Base-by-base conservation (phyloP, 64 coral and sea anemone species). In the Orbicella faveolata region DNA sequence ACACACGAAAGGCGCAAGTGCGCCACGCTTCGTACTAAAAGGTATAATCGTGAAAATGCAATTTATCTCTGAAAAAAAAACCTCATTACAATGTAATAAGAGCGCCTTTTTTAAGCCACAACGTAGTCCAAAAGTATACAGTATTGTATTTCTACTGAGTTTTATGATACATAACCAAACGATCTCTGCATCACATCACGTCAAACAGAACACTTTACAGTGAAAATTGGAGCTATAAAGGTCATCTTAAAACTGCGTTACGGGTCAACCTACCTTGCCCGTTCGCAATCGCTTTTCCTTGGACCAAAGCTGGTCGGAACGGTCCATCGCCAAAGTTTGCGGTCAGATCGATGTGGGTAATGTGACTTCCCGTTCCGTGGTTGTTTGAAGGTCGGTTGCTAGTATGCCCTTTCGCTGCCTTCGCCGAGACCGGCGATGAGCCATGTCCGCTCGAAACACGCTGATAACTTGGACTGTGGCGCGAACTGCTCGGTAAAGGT, bases 241-340 rank as follows among this genome's bases (percentile, higher is more conserved):
- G 67, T 70, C 67, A 70, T 26, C 10, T 2, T 12, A 11, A 7
- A 26, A 23, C 21, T 70, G 10, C 10, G 25, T 23, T 48, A 26
- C 67, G 21, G 67, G 21, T 70, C 67, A n/a, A 70, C 77, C 21
- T 25, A 85, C 82, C 82, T 72, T 85, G 90, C 7, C 75, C 37
- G 18, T 92, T 86, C 68, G 70, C 80, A 12, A 92, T 87, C 63
- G 83, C 90, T 80, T 92, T 92, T 14, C 90, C 90, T 73, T 92
- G 90, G 2, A 87, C 81, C 41, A 92, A 75, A 3, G 90, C 90
- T 54, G 90, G 83, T 73, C 90, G 63, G 73, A 92, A 92, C 20
- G 90, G 90, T 37, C 90, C 90, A 37, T 92, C 90, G 33, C 77
- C 67, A 53, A 92, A 87, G 62, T 65, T 84, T 77, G 86, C 90